phyloP scores from a whole-genome alignment of 2,888 invertebrate species.

The Cinara cedri region DNA sequence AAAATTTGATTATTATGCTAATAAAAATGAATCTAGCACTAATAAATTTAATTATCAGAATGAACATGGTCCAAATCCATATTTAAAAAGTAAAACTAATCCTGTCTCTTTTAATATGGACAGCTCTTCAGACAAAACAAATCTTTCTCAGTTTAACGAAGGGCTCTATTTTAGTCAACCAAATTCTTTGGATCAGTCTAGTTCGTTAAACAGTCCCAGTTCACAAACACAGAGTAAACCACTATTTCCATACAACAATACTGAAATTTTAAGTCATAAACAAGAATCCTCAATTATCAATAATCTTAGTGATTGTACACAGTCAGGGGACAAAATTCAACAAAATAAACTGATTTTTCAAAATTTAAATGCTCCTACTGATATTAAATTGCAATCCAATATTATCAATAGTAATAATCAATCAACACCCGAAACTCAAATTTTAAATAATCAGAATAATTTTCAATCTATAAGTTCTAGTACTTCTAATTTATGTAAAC shows the following conservation, averaged over 20 bases:
- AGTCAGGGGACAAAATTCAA: neutral
- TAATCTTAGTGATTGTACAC: neutral
- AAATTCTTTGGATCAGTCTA: slow-evolving; percentile 16
- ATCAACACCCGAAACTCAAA: neutral
- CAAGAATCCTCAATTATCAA: neutral
- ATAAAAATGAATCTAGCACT: neutral
- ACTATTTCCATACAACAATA: slow-evolving; percentile 6
- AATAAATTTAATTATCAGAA: slow-evolving; percentile 24
- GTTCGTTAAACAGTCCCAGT: slow-evolving; percentile 12
- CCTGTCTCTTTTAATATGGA: neutral
- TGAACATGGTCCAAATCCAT: slow-evolving; percentile 2
- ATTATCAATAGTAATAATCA: slow-evolving; percentile 7
- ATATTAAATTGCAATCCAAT: slow-evolving; percentile 23
- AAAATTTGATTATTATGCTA: slow-evolving; percentile 17
- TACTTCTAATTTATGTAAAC: neutral
- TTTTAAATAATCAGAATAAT: neutral
- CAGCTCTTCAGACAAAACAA: slow-evolving; percentile 16
- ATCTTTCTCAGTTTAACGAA: slow-evolving; percentile 11
- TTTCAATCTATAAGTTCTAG: neutral
- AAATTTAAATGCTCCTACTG: neutral
- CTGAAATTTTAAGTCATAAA: neutral
- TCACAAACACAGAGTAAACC: slow-evolving; percentile 15
- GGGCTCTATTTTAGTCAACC: slow-evolving; percentile 8
- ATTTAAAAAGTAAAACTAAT: neutral
- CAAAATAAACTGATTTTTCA: slow-evolving; percentile 2